These are phyloP conservation scores for Hirtodrosophila alboralis DNA, from an alignment of 2,888 invertebrate genomes.

Conservation along the genomic window DNA sequence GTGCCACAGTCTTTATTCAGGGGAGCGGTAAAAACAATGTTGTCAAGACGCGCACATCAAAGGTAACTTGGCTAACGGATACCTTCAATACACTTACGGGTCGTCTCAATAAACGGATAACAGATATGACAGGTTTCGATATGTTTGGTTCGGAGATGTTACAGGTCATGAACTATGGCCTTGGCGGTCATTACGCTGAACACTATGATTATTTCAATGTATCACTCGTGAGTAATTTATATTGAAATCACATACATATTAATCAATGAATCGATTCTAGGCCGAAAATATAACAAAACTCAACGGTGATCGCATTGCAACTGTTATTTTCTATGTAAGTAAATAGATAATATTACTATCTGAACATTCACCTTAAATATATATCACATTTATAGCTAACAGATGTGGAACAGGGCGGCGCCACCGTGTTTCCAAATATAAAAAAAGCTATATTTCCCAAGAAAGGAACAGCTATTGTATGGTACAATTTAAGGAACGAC, in stretches of 20 bases:
- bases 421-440: constrained; percentile 97
- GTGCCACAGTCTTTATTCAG: constrained; percentile 72
- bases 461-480: constrained; percentile 86
- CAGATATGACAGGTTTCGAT: constrained; percentile 79
- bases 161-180: constrained; percentile 82
- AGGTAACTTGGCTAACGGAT: constrained; percentile 78
- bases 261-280: constrained; percentile 32
- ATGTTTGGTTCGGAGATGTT: constrained; percentile 73
- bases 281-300: constrained; percentile 18
- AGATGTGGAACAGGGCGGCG: constrained; percentile 97
- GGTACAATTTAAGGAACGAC: constrained; percentile 77
- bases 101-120: constrained; percentile 68
- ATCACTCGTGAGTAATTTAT: constrained; percentile 53
- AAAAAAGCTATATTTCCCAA: constrained; percentile 93
- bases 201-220: constrained; percentile 80
- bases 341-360: no score
- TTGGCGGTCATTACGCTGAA: constrained; percentile 80
- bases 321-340: constrained; percentile 97
- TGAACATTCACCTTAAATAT: no score
- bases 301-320: constrained; percentile 96
- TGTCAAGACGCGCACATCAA: constrained; percentile 73
- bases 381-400: constrained; percentile 89
- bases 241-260: no score
- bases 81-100: constrained; percentile 39
- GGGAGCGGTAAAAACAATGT: constrained; percentile 19